A percentile compares a stretch with the other conserved stretches of the same genome.
Evolutionary conservation across 2,113 vertebrate species (phyloP).

Genomic region (Meleagris gallopavo): DNA sequence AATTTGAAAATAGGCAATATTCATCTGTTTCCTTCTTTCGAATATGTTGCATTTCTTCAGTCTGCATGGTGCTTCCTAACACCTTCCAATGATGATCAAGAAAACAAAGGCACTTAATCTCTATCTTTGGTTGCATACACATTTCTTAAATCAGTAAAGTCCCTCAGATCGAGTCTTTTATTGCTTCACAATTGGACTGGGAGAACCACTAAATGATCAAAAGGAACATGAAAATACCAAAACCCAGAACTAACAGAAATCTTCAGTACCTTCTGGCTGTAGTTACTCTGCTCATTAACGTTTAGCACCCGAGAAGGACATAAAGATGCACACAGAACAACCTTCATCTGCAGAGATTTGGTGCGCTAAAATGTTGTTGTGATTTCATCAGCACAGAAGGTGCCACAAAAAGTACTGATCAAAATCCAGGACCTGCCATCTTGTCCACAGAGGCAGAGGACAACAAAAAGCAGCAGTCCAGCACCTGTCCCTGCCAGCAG

Average conservation of each 20-base stretch:
- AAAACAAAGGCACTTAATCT: background rate
- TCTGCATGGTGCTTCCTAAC: background rate
- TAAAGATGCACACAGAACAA: background rate
- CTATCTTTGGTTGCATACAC: background rate
- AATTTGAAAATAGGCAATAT: background rate
- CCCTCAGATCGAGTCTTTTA: background rate
- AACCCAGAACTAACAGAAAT: background rate
- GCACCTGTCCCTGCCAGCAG: background rate
- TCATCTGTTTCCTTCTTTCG: background rate
- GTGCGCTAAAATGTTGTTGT: fast-evolving
- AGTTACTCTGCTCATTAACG: background rate
- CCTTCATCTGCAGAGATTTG: background rate
- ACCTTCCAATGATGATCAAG: background rate
- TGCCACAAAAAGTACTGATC: background rate
- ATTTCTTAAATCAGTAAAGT: background rate
- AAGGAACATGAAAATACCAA: fast-evolving
- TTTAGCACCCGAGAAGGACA: background rate
- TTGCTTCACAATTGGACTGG: background rate
- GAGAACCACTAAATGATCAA: background rate
- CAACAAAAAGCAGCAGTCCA: background rate
- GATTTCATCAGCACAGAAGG: background rate
- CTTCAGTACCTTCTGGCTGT: background rate
- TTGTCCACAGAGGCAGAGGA: background rate
- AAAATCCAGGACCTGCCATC: background rate
- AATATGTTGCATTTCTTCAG: background rate